Evolutionary conservation across 1,140 invertebrate genomes (phyloP), one percentile per base, ranked within the genome.

Genomic region (Daktulosphaira vitifoliae): DNA sequence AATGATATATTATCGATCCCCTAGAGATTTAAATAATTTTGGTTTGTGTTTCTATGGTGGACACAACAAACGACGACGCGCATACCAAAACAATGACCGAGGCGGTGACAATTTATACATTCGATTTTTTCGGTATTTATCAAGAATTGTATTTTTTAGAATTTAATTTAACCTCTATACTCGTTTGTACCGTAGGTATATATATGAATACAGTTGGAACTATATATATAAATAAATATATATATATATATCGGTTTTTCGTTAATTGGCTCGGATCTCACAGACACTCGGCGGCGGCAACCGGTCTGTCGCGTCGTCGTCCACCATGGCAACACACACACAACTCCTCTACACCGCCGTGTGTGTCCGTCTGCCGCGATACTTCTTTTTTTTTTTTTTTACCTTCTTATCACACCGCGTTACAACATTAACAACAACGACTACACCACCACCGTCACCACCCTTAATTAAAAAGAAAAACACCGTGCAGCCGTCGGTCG

Each of bases 261-360:
- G 56, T 62, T 62, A 62, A 62, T 62, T 62, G 56, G 56, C 56
- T 62, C 56, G 56, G 56, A 25, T 62, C 56, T 62, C 56, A 62
- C 44, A 33, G 56, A 39, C 56, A 42, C 56, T 29, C 39, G 25
- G 25, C 39, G 39, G 54, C 54, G 39, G 39, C n/a, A 33, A 62
- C 56, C 56, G 56, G 56, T 62, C 56, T 42, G 56, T 44, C 39
- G 5, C 39, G 39, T 44, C 33, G 33, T 37, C 39, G 5, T 16
- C 29, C 29, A 33, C 29, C 5, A 33, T 11, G 5, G 29, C 29
- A 33, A n/a, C 39, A n/a, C n/a, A 44, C 39, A 44, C 39, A 44
- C 29, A 33, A 33, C 29, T 5, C 29, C 11, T 33, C 5, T 33
- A 33, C 11, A 11, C 29, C 29, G 29, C 29, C 29, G 29, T 33